Percentiles rank a stretch among this genome's conserved stretches.
Evolutionary conservation across 2,888 invertebrate genomes (phyloP).

Genomic region (Zygogramma bicolorata): DNA sequence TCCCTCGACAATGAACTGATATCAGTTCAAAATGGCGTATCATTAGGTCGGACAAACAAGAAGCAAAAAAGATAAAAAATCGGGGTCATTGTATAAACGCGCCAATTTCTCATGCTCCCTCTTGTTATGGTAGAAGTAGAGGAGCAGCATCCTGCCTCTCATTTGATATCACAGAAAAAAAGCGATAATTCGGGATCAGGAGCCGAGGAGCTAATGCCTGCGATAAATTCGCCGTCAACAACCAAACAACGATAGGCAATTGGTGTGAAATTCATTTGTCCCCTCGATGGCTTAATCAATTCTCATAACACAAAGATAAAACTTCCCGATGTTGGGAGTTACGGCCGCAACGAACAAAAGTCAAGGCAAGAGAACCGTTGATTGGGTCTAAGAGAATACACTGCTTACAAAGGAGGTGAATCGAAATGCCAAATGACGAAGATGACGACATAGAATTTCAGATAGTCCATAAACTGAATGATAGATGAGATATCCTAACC

Average conservation of each 20-base stretch:
- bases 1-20: conserved; percentile 15
- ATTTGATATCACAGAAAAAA: conserved; percentile 55
- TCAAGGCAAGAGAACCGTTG: conserved; percentile 61
- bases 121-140: conserved; percentile 36
- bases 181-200: conserved; percentile 61
- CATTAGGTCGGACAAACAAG: conserved; percentile 40
- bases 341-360: conserved; percentile 64
- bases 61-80: conserved; percentile 42
- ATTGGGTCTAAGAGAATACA: conserved; percentile 65
- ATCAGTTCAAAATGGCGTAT: conserved; percentile 31
- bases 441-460: no score
- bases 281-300: conserved; percentile 65
- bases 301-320: conserved; percentile 65
- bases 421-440: no score
- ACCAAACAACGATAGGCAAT: conserved; percentile 64
- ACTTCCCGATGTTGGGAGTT: conserved; percentile 63
- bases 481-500: no score
- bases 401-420: conserved; percentile 65
- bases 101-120: conserved; percentile 57
- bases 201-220: conserved; percentile 56
- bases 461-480: no score
- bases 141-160: conserved; percentile 46
- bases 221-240: conserved; percentile 63
- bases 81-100: conserved; percentile 56
- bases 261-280: conserved; percentile 66